A percentile compares a stretch with the other conserved stretches of the same genome.
Evolutionary conservation across 2,113 vertebrate species (phyloP).

Genomic region (Eulemur macaco): DNA sequence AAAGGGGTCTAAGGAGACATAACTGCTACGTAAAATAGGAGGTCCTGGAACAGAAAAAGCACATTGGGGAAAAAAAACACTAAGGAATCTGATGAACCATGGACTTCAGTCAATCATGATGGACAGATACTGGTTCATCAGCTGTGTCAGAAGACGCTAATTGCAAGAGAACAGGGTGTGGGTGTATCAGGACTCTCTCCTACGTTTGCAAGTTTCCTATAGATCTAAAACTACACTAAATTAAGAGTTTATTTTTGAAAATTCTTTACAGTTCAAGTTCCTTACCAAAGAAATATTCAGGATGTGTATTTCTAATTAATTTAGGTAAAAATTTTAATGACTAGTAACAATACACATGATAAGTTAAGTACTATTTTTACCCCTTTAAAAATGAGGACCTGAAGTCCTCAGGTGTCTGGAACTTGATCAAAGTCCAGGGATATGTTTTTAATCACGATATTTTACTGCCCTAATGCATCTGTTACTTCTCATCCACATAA

Average conservation of each 20-base stretch:
- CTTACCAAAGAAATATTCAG: neutral
- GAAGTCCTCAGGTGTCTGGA: neutral
- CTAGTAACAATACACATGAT: neutral
- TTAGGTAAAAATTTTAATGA: neutral
- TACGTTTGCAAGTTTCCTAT: too few relatives aligned
- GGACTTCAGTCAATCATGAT: too few relatives aligned
- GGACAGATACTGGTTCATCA: too few relatives aligned
- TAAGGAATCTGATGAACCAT: neutral
- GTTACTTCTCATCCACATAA: neutral
- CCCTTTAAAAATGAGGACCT: neutral
- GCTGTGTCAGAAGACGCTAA: neutral
- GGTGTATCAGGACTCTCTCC: too few relatives aligned
- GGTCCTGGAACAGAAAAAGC: neutral
- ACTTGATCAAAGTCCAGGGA: neutral
- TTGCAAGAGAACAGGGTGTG: neutral
- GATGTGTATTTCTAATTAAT: neutral
- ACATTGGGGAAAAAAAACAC: neutral
- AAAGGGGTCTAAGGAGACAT: neutral
- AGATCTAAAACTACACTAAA: neutral
- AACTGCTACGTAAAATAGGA: rapidly evolving
- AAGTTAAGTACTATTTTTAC: neutral
- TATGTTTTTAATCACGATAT: neutral
- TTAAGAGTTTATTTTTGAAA: neutral
- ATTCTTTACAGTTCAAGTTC: neutral
- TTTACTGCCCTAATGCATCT: neutral